Base-by-base conservation (phyloP, 2,888 invertebrate species). In the Eutolmus rufibarbis region DNA sequence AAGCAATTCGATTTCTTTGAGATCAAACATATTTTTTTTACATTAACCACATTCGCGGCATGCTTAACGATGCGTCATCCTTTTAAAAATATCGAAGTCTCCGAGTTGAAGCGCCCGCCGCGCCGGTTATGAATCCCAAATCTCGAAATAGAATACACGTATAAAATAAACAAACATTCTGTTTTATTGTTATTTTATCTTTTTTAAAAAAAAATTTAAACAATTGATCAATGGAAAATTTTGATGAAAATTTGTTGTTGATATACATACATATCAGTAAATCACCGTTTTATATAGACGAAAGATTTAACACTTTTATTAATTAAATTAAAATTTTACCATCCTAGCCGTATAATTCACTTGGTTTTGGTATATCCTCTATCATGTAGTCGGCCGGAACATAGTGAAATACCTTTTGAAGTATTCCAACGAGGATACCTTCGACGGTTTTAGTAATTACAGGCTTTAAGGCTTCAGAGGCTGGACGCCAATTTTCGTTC, bases 401-500 rank as follows among this genome's bases (percentile, higher is more conserved):
- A 89, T 95, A 94, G 90, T 95, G 93, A 90, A 96, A 96, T 31
- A 96, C 93, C 89, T 93, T 94, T 89, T 94, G 93, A 91, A 96
- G 92, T 89, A 96, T 94, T 34, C 94, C 94, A 57, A 94, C 92
- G 90, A 96, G 93, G 89, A 96, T 95, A 88, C 94, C 95, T 92
- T 95, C 94, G 37, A 96, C 95, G 0, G 95, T 95, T 91, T 94
- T 94, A 1, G 94, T 93, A 89, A 96, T 92, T 89, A 95, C 94
- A 40, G 95, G 95, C 89, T 94, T 93, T 84, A 96, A 91, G 1
- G 95, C 94, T 89, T 95, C 95, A 0, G 95, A 94, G 1, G 95
- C 95, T 74, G 95, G 94, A 37, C 94, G 93, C 96, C 96, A 96
- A 91, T 95, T 96, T 16, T 94, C 94, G 91, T 96, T 96, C 89